Conservation (phyloP, 2,888 invertebrate species). For the Mycalesis mineus region DNA sequence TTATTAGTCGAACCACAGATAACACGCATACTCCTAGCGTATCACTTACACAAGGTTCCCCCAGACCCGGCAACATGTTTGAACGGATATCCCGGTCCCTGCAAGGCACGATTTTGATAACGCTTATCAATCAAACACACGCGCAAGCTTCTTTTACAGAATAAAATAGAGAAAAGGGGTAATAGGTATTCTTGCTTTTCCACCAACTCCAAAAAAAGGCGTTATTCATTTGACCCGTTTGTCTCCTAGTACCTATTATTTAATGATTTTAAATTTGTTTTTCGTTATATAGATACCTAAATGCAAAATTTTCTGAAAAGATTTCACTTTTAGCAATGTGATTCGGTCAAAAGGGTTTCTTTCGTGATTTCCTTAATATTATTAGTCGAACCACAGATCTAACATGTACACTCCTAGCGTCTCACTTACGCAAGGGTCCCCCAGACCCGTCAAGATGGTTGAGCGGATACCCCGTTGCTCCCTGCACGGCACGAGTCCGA, state of each 20-base stretch:
- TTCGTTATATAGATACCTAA: no score
- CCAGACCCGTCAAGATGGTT: neutral
- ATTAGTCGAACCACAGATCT: neutral
- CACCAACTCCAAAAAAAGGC: no score
- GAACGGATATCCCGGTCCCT: slow-evolving; percentile 5
- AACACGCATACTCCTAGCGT: neutral
- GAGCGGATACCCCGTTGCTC: slow-evolving; percentile 9
- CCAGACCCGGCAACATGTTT: neutral
- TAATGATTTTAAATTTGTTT: no score
- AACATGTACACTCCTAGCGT: neutral
- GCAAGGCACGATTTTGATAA: slow-evolving; percentile 18
- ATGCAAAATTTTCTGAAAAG: no score
- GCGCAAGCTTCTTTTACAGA: slow-evolving; percentile 12
- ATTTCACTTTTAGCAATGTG: no score
- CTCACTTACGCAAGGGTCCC: no score
- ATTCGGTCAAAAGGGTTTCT: no score
- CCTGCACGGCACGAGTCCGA: slow-evolving; percentile 10
- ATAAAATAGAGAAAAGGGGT: neutral
- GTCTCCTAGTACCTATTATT: no score
- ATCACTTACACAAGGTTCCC: no score
- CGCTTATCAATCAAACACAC: slow-evolving; percentile 31
- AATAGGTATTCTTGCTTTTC: no score
- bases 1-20: neutral
- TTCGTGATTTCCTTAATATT: neutral
- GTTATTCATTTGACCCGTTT: no score